These are phyloP conservation scores for Vombatus ursinus DNA, from an alignment of 2,113 vertebrate species.

Conservation along the genomic window DNA sequence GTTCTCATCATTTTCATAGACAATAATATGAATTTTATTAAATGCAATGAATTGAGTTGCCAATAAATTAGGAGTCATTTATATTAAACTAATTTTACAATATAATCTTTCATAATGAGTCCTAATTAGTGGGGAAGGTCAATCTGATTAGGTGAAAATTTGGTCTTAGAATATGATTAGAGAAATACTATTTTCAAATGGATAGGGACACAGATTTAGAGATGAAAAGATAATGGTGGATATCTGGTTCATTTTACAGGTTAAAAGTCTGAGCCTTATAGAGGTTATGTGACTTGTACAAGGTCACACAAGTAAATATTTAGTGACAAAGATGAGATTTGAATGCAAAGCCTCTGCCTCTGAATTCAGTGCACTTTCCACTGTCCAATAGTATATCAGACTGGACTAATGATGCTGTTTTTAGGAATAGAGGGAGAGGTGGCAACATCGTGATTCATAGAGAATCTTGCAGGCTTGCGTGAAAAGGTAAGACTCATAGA, in stretches of 20 bases:
- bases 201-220: not conserved
- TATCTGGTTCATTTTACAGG: too few species aligned
- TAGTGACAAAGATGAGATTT: not conserved
- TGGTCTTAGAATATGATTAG: constrained; percentile 15
- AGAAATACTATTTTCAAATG: not conserved
- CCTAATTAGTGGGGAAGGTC: constrained; percentile 12
- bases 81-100: constrained; percentile 28
- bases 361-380: not conserved
- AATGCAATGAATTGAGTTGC: not conserved
- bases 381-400: not conserved
- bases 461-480: not conserved
- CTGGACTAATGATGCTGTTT: not conserved
- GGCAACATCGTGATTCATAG: not conserved
- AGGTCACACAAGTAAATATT: not conserved
- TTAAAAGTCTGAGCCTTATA: too few species aligned
- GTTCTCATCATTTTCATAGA: not conserved
- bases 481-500: not conserved
- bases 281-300: too few species aligned
- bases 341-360: not conserved
- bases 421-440: not conserved
- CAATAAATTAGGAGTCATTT: constrained; percentile 28
- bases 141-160: constrained; percentile 1
- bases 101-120: constrained; percentile 37
- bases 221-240: not conserved
- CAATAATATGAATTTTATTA: constrained; percentile 20